A percentile compares a stretch with the other conserved stretches of the same genome.
These are phyloP conservation scores for Echeneis naucrates DNA, from an alignment of 2,797 vertebrate species.

Conservation along the genomic window DNA sequence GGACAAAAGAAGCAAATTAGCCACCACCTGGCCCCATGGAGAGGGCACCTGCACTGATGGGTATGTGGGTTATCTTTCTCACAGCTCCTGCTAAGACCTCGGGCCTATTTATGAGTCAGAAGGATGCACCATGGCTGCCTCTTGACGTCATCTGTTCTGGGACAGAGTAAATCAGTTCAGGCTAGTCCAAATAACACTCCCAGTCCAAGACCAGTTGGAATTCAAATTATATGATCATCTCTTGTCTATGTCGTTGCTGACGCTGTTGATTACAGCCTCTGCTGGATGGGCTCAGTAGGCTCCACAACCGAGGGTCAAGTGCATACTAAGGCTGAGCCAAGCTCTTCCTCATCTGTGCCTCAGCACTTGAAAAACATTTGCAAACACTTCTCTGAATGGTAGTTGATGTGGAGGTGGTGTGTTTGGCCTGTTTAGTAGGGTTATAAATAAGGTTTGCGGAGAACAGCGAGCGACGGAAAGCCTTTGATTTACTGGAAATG, in stretches of 20 bases:
- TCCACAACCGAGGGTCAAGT: constrained; percentile 44
- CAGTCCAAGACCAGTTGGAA: constrained; percentile 42
- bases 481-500: constrained; percentile 84
- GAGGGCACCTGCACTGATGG: constrained; percentile 85
- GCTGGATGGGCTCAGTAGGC: constrained; percentile 35
- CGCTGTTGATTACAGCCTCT: constrained; percentile 64
- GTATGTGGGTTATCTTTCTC: constrained; percentile 79
- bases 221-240: constrained; percentile 71
- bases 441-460: constrained; percentile 79
- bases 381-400: constrained; percentile 63
- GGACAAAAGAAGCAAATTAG: constrained; percentile 84
- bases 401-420: constrained; percentile 32
- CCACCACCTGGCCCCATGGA: constrained; percentile 86
- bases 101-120: constrained; percentile 49
- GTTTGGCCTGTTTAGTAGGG: constrained; percentile 69
- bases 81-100: constrained; percentile 48
- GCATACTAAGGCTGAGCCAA: constrained; percentile 2
- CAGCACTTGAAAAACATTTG: constrained; percentile 71
- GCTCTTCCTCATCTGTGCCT: constrained; percentile 37
- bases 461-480: constrained; percentile 63
- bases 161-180: constrained; percentile 60
- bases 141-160: constrained; percentile 34
- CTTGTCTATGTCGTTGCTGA: constrained; percentile 62
- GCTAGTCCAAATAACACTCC: constrained; percentile 38
- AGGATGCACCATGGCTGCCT: constrained; percentile 33